These are phyloP conservation scores for Anarsia innoxiella DNA, from an alignment of 2,888 invertebrate species.

Conservation along the genomic window DNA sequence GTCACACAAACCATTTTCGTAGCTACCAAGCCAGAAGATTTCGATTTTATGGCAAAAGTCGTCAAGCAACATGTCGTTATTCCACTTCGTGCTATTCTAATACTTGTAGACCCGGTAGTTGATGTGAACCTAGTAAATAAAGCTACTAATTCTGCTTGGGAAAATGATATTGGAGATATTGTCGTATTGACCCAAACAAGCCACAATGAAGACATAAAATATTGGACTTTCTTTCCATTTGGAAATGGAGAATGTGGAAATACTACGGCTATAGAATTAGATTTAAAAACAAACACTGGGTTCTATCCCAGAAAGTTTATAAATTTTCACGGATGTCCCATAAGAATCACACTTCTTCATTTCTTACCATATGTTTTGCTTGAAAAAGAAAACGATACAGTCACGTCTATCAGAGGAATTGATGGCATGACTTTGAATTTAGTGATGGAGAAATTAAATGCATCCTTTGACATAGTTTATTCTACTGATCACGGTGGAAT, in stretches of 20 bases:
- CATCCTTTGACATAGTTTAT: constrained; percentile 27
- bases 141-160: constrained; percentile 34
- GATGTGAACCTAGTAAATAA: constrained; percentile 17
- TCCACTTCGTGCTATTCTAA: constrained; percentile 33
- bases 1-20: constrained; percentile 40
- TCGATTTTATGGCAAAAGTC: constrained; percentile 18
- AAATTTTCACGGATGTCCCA: constrained; percentile 42
- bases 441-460: constrained; percentile 32
- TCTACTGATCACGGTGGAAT: constrained; percentile 17
- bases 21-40: constrained; percentile 27
- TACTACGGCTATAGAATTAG: constrained; percentile 27
- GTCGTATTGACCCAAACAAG: constrained; percentile 27
- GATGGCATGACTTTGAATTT: constrained; percentile 31
- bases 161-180: constrained; percentile 39
- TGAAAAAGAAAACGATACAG: constrained; percentile 23
- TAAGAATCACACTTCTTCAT: constrained; percentile 27
- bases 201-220: constrained; percentile 18
- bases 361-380: constrained; percentile 28
- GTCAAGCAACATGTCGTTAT: constrained; percentile 26
- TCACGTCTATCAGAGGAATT: constrained; percentile 29
- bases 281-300: constrained; percentile 17
- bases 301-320: constrained; percentile 40
- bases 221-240: constrained; percentile 42
- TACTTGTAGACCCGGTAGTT: constrained; percentile 23
- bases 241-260: constrained; percentile 32